Percentiles rank a stretch among this genome's conserved stretches.
phyloP scores from a whole-genome alignment of 2,113 vertebrate species.

The Coracopsis vasa region DNA sequence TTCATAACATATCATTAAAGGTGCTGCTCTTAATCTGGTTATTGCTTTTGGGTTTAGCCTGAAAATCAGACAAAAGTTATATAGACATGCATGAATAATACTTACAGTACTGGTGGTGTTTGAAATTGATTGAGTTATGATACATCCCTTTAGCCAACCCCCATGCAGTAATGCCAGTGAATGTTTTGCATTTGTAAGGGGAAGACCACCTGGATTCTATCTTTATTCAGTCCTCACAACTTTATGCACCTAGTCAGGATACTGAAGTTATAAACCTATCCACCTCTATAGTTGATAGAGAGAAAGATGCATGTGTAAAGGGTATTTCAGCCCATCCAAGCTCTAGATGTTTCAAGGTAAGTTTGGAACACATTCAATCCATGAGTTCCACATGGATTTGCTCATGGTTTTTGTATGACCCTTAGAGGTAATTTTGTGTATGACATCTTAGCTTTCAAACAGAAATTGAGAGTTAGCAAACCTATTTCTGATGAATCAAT shows the following conservation, averaged over 20 bases:
- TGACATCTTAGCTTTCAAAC: neutral
- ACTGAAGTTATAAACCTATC: neutral
- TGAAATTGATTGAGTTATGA: neutral
- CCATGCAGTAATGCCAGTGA: neutral
- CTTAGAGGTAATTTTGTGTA: neutral
- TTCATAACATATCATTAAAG: neutral
- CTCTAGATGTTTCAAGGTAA: neutral
- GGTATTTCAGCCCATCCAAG: neutral
- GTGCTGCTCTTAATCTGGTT: neutral
- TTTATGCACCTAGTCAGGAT: neutral
- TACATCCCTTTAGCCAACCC: neutral
- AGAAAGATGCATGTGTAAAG: neutral
- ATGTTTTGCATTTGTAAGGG: neutral
- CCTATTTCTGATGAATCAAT: neutral
- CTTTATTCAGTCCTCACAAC: neutral
- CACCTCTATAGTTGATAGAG: neutral
- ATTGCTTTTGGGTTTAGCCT: neutral
- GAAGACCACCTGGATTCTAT: neutral
- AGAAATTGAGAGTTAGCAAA: neutral
- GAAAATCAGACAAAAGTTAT: neutral
- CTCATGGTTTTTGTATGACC: neutral
- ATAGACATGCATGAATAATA: neutral
- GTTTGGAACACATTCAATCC: neutral
- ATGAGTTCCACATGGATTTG: neutral
- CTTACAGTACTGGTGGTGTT: neutral